Evolutionary conservation across 1,140 invertebrate genomes (phyloP).

Genomic region (Pogonomyrmex barbatus): DNA sequence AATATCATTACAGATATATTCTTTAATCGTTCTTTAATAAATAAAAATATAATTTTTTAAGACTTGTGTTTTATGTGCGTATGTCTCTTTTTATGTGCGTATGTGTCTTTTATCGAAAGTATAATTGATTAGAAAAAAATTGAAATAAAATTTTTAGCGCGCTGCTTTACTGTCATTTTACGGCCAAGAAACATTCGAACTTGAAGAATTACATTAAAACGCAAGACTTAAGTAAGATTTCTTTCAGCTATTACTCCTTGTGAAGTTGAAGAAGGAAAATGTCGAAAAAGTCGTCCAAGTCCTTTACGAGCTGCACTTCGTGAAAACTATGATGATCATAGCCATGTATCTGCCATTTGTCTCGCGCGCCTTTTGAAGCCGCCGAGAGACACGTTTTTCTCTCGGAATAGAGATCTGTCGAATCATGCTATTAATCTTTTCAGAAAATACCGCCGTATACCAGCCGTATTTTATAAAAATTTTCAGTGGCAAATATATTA

Average conservation of each 20-base stretch:
- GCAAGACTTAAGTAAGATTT: neutral
- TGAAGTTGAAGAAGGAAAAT: neutral
- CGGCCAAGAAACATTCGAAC: neutral
- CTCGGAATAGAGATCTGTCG: neutral
- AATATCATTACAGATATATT: too few species aligned
- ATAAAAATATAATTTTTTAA: neutral
- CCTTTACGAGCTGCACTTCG: neutral
- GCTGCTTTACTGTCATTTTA: neutral
- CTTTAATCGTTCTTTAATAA: neutral
- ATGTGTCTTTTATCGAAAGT: too few species aligned
- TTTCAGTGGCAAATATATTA: neutral
- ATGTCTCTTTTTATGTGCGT: too few species aligned
- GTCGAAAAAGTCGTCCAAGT: slow-evolving; percentile 18
- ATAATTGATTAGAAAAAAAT: neutral
- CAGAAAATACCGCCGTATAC: neutral
- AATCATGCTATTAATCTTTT: slow-evolving; percentile 16
- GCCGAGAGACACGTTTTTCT: neutral
- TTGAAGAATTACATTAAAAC: slow-evolving; percentile 11
- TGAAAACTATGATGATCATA: slow-evolving; percentile 14
- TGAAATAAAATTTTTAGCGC: neutral
- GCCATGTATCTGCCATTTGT: slow-evolving; percentile 34
- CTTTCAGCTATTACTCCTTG: neutral
- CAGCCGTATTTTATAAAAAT: neutral
- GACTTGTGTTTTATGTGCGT: too few species aligned
- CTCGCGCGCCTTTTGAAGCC: neutral